Conservation (phyloP, 2,113 vertebrate genomes). For the Corythaixoides concolor region DNA sequence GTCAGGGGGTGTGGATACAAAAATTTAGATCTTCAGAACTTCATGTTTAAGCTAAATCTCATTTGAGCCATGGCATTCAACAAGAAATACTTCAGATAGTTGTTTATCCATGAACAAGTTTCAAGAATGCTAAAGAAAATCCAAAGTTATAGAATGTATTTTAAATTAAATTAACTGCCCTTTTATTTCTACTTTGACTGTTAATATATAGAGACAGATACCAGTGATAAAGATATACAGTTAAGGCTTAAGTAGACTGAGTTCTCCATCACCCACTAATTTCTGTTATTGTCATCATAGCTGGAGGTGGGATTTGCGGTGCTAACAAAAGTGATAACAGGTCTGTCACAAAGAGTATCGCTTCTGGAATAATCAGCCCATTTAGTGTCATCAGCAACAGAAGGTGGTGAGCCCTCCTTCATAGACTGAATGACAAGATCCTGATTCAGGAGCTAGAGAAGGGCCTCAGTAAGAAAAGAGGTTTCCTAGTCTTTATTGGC, state of each 20-base stretch:
- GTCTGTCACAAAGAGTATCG: background rate
- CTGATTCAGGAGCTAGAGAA: background rate
- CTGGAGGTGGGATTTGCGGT: background rate
- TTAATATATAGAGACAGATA: background rate
- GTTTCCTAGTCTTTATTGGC: background rate
- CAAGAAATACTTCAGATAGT: background rate
- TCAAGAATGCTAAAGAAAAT: background rate
- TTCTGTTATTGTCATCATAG: background rate
- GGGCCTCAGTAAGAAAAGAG: background rate
- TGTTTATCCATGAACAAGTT: background rate
- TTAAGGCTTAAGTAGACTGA: background rate
- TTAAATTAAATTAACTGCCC: background rate
- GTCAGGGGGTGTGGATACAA: background rate
- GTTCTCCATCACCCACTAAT: background rate
- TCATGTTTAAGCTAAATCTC: background rate
- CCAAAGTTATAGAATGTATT: background rate
- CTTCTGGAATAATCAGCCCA: background rate
- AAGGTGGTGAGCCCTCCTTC: background rate
- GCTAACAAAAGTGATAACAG: background rate
- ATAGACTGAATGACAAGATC: background rate
- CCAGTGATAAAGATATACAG: background rate
- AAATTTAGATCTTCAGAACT: background rate
- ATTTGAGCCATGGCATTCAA: background rate
- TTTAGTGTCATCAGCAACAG: background rate
- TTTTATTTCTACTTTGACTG: background rate